Conservation (phyloP, 2,113 vertebrate species). For the Xenus cinereus region DNA sequence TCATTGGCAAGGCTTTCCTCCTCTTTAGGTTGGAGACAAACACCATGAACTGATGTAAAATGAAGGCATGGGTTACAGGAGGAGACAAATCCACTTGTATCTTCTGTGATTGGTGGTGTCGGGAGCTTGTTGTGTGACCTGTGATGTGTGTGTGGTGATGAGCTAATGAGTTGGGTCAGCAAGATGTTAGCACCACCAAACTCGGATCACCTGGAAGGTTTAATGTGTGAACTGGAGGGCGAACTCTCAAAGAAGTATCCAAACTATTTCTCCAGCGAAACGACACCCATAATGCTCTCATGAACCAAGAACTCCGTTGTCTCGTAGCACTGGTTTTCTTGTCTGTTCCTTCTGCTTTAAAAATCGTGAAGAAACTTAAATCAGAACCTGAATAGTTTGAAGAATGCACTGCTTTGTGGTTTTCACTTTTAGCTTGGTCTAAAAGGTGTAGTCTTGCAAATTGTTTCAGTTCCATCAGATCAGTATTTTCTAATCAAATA, state of each 20-base stretch:
- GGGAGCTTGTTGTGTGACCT: neutral
- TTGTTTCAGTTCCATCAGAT: neutral
- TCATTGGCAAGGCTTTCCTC: neutral
- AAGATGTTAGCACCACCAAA: neutral
- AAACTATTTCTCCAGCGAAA: neutral
- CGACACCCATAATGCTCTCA: neutral
- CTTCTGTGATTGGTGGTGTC: neutral
- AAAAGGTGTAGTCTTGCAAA: neutral
- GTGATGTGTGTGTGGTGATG: rapidly evolving
- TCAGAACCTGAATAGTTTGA: neutral
- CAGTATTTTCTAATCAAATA: neutral
- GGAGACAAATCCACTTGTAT: neutral
- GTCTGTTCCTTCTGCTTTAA: neutral
- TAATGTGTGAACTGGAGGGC: neutral
- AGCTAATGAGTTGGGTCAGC: neutral
- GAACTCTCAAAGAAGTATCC: neutral
- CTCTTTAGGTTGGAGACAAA: neutral
- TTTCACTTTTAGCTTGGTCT: neutral
- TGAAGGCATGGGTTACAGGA: neutral
- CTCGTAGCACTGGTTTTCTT: neutral
- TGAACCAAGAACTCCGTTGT: neutral
- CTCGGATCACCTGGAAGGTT: neutral
- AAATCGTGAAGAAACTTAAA: neutral
- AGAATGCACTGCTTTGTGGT: neutral
- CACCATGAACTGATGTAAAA: neutral